A percentile compares a stretch with the other conserved stretches of the same genome.
phyloP scores from a whole-genome alignment of 2,888 invertebrate species.

The Eremobia ochroleuca region DNA sequence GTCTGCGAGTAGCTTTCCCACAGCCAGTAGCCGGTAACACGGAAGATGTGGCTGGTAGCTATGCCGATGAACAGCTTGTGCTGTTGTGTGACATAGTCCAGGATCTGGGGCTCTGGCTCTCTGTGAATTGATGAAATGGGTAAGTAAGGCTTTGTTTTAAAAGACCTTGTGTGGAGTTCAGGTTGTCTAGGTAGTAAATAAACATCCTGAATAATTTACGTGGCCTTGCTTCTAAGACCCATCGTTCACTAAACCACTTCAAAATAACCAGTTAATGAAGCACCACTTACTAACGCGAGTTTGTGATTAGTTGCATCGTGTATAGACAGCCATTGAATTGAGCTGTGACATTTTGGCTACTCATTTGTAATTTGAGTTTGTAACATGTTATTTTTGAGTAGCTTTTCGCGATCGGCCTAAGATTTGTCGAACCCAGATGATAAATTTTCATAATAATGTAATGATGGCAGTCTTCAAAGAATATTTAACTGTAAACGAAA shows the following conservation, averaged over 20 bases:
- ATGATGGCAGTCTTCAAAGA: neutral
- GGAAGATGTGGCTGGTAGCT: constrained; percentile 95
- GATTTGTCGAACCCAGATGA: neutral
- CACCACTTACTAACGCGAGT: neutral
- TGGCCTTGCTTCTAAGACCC: neutral
- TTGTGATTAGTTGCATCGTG: neutral
- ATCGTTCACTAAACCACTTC: neutral
- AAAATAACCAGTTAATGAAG: neutral
- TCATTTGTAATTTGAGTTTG: neutral
- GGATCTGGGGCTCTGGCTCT: constrained; percentile 95
- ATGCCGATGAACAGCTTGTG: constrained; percentile 96
- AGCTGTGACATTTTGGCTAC: neutral
- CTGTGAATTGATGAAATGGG: constrained; percentile 85
- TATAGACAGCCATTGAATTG: neutral
- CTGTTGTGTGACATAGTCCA: constrained; percentile 98
- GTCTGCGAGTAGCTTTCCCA: constrained; percentile 95
- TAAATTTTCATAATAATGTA: neutral
- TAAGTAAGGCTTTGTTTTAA: neutral
- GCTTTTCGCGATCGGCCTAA: neutral
- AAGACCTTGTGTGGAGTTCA: neutral
- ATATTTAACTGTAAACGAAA: neutral
- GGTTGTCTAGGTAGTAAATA: too few species aligned
- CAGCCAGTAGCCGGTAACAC: constrained; percentile 93
- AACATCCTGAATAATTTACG: neutral
- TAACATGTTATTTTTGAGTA: neutral